phyloP scores from a whole-genome alignment of 2,888 invertebrate species.

The Cephus pulcher region DNA sequence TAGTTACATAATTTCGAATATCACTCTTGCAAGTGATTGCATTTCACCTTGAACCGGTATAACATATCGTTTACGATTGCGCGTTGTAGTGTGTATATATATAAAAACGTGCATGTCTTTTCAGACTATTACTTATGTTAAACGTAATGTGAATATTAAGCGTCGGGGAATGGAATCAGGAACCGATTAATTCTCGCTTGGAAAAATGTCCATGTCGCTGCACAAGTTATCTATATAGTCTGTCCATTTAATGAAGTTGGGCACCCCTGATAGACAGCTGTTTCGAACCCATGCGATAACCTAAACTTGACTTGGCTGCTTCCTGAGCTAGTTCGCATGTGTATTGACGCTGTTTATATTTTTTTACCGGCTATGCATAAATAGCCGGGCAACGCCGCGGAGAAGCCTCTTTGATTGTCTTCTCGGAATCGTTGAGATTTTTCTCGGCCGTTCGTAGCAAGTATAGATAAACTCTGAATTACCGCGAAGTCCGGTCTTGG shows the following conservation, averaged over 20 bases:
- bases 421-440: constrained; percentile 55
- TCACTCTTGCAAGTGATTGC: background rate
- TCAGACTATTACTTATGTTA: background rate
- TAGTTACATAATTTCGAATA: background rate
- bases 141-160: background rate
- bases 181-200: background rate
- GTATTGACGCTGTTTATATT: constrained; percentile 51
- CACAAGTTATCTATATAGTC: background rate
- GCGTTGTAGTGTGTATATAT: background rate
- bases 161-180: background rate
- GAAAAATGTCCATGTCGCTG: background rate
- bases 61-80: background rate
- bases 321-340: constrained; percentile 54
- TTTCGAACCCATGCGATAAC: constrained; percentile 58
- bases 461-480: constrained; percentile 51
- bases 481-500: constrained; percentile 34
- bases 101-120: background rate
- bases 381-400: constrained; percentile 44
- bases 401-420: constrained; percentile 57
- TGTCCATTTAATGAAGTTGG: constrained; percentile 34
- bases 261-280: constrained; percentile 64
- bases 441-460: constrained; percentile 41
- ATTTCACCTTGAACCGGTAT: background rate
- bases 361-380: constrained; percentile 55
- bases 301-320: constrained; percentile 45